A percentile compares a stretch with the other conserved stretches of the same genome.
These are phyloP conservation scores for Drosophila micromelanica DNA, from an alignment of 1,140 invertebrate genomes.

Conservation along the genomic window DNA sequence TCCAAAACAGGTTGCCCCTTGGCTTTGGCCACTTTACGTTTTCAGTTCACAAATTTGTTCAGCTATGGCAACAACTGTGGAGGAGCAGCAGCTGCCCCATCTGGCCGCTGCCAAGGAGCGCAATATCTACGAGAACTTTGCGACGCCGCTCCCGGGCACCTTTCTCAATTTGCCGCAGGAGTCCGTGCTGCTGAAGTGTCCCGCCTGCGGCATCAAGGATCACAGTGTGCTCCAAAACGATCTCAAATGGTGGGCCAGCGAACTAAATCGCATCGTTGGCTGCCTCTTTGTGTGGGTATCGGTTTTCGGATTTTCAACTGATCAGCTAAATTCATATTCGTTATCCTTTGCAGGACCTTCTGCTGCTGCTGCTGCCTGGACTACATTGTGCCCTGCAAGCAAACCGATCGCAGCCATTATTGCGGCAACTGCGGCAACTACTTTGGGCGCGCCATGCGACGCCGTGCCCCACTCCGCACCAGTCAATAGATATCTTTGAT, in stretches of 20 bases:
- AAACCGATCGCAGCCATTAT: slow-evolving; percentile 80
- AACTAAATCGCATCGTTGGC: slow-evolving; percentile 73
- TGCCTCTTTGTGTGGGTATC: slow-evolving; percentile 75
- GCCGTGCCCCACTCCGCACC: slow-evolving; percentile 49
- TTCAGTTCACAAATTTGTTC: slow-evolving; percentile 50
- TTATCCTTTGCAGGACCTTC: slow-evolving; percentile 62
- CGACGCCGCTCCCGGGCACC: slow-evolving; percentile 73
- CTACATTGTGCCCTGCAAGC: slow-evolving; percentile 71
- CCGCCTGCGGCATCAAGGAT: slow-evolving; percentile 67
- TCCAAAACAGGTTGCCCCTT: slow-evolving; percentile 57
- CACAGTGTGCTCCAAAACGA: slow-evolving; percentile 69
- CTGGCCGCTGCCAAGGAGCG: slow-evolving; percentile 53
- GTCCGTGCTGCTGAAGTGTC: slow-evolving; percentile 67
- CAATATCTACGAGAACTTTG: slow-evolving; percentile 79
- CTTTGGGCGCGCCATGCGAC: slow-evolving; percentile 74
- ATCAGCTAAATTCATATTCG: no score
- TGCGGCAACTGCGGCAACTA: slow-evolving; percentile 81
- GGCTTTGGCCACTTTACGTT: slow-evolving; percentile 19
- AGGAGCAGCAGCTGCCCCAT: slow-evolving; percentile 24
- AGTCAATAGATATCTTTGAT: neutral
- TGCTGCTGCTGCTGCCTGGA: slow-evolving; percentile 79
- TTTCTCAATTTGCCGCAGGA: slow-evolving; percentile 72
- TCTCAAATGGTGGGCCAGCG: slow-evolving; percentile 78
- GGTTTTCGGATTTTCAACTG: no score
- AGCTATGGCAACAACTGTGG: slow-evolving; percentile 46